Evolutionary conservation across 2,888 invertebrate species (phyloP), one percentile per base, ranked within the genome.

Genomic region (Harpalus rubripes): DNA sequence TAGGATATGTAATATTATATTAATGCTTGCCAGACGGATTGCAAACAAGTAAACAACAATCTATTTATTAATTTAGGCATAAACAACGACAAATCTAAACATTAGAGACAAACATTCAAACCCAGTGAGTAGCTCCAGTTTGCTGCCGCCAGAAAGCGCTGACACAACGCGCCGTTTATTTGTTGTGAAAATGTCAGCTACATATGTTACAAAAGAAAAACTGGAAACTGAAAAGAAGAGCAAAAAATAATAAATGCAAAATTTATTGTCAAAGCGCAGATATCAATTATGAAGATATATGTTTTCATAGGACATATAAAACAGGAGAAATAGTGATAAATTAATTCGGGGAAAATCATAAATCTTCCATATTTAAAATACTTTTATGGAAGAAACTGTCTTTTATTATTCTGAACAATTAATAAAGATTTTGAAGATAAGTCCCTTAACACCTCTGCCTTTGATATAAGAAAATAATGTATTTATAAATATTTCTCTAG

Each of bases 81-180:
- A 52, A 8, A 52, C 44, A 12, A 52, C 44, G 10, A 52, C 12
- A 10, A 52, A 52, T 52, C 44, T 52, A 52, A 52, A 52, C 44
- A 52, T 12, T 6, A 32, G 6, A 32, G 10, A 1, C 44, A 12
- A 52, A 52, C 59, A 16, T 3, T 16, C 18, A 59, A 1, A 59
- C 59, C 15, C 15, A 12, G 44, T 52, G 44, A 52, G 8, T 52
- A 52, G 44, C 6, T 10, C n/a, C 5, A 52, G 52, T 0, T 59
- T 15, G 59, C 18, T 59, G 59, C 18, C 16, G 16, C 18, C 18
- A 59, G 59, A 15, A 59, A 59, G 7, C 59, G 59, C 16, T 59
- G 16, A 59, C 59, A 59, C 59, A 59, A 59, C 15, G n/a, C 59
- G 59, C 15, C n/a, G 26, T 63, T 26, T 63, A 63, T 63, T 63